These are phyloP conservation scores for Apogon talboti DNA, from an alignment of 2,797 vertebrate genomes.

Conservation along the genomic window DNA sequence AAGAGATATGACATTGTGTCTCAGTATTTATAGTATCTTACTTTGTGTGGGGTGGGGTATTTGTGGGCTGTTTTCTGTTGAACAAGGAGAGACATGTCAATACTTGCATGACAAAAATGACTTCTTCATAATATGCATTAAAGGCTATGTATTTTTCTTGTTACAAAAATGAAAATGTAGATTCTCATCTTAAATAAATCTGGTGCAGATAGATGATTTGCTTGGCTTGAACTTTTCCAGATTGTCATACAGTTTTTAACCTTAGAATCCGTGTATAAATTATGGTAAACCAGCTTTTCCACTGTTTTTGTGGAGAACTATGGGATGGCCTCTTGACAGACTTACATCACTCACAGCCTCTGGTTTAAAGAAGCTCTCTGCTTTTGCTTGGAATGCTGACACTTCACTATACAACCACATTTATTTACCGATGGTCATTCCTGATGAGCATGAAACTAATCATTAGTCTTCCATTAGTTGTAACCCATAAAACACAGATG, in stretches of 20 bases:
- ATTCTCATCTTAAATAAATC: background rate
- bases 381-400: slow-evolving; percentile 44
- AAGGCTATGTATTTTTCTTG: background rate
- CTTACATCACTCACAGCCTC: slow-evolving; percentile 68
- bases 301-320: slow-evolving; percentile 52
- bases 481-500: slow-evolving; percentile 50
- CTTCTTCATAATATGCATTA: background rate
- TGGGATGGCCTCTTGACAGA: slow-evolving; percentile 64
- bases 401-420: slow-evolving; percentile 1
- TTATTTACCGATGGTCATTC: slow-evolving; percentile 56
- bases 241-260: slow-evolving; percentile 36
- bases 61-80: slow-evolving; percentile 15
- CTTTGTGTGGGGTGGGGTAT: background rate
- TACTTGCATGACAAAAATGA: slow-evolving; percentile 1
- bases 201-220: slow-evolving; percentile 1
- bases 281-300: slow-evolving; percentile 66
- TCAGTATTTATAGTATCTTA: background rate
- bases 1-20: slow-evolving; percentile 1
- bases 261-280: slow-evolving; percentile 18
- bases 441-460: slow-evolving; percentile 54
- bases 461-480: slow-evolving; percentile 54
- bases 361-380: slow-evolving; percentile 60
- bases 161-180: background rate
- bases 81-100: background rate
- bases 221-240: background rate